A percentile compares a stretch with the other conserved stretches of the same genome.
Conservation (phyloP, 2,113 vertebrate species). For the Toxotes jaculatrix region DNA sequence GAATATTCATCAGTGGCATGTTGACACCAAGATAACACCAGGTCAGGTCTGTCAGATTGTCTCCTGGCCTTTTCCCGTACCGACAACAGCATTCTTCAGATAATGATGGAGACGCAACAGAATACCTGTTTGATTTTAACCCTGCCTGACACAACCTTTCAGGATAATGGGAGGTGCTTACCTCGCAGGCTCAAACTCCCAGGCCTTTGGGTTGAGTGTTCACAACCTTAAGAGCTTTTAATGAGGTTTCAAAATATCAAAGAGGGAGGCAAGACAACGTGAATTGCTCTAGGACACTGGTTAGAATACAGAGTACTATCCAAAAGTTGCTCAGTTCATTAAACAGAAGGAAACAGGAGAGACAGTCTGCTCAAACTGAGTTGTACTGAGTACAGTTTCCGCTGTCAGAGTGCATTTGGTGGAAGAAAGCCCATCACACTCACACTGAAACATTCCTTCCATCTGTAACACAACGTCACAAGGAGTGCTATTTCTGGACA, state of each 20-base stretch:
- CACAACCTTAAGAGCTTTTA: constrained; percentile 62
- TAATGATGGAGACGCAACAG: constrained; percentile 45
- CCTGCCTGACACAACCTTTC: constrained; percentile 67
- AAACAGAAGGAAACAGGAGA: constrained; percentile 10
- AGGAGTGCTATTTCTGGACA: constrained; percentile 57
- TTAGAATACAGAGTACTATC: constrained; percentile 35
- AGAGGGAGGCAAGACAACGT: constrained; percentile 19
- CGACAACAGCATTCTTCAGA: constrained; percentile 48
- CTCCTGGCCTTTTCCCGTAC: constrained; percentile 62
- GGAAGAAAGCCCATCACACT: constrained; percentile 9
- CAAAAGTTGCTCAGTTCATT: constrained; percentile 12
- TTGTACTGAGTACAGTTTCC: background rate
- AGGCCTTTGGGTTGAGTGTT: constrained; percentile 22
- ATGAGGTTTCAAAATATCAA: constrained; percentile 66
- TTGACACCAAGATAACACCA: constrained; percentile 63
- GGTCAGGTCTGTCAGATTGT: constrained; percentile 70
- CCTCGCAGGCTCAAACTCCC: constrained; percentile 28
- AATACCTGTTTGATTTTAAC: constrained; percentile 69
- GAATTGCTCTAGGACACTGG: constrained; percentile 6
- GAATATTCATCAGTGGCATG: constrained; percentile 77
- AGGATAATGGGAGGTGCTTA: constrained; percentile 56
- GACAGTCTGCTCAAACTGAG: background rate
- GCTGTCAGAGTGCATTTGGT: constrained; percentile 1
- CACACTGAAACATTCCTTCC: constrained; percentile 25
- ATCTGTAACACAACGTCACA: constrained; percentile 34